These are phyloP conservation scores for Notarius quadriscutis DNA, from an alignment of 2,113 vertebrate genomes.

Conservation along the genomic window DNA sequence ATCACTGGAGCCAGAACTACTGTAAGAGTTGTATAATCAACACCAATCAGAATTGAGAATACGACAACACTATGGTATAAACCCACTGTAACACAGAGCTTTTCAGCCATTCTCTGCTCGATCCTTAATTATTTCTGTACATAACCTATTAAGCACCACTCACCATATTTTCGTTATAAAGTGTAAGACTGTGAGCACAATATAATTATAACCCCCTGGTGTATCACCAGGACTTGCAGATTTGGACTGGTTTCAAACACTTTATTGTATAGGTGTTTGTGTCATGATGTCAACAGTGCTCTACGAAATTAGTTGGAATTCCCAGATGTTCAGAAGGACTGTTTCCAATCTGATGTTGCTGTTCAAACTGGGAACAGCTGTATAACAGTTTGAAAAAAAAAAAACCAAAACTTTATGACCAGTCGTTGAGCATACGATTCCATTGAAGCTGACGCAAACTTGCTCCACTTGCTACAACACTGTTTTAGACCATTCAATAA, in stretches of 20 bases:
- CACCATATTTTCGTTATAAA: background rate
- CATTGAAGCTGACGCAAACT: background rate
- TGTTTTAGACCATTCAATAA: background rate
- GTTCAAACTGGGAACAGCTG: constrained; percentile 6
- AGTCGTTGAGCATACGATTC: background rate
- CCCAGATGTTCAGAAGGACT: background rate
- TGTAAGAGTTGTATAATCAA: background rate
- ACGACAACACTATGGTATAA: background rate
- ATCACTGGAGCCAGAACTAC: background rate
- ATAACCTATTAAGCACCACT: background rate
- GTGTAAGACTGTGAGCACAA: background rate
- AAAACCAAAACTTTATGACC: background rate
- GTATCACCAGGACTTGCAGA: too few relatives aligned
- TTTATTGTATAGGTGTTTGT: constrained; percentile 5
- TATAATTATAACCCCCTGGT: background rate
- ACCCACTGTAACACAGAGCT: background rate
- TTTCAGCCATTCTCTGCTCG: background rate
- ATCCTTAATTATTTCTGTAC: background rate
- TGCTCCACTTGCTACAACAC: background rate
- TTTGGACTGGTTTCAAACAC: constrained; percentile 12
- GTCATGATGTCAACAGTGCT: background rate
- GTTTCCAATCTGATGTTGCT: constrained; percentile 9
- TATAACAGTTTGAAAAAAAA: background rate
- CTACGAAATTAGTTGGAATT: background rate
- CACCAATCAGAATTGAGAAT: background rate